Evolutionary conservation across 2,113 vertebrate species (phyloP), one percentile per base, ranked within the genome.

Genomic region (Harpagus bidentatus): DNA sequence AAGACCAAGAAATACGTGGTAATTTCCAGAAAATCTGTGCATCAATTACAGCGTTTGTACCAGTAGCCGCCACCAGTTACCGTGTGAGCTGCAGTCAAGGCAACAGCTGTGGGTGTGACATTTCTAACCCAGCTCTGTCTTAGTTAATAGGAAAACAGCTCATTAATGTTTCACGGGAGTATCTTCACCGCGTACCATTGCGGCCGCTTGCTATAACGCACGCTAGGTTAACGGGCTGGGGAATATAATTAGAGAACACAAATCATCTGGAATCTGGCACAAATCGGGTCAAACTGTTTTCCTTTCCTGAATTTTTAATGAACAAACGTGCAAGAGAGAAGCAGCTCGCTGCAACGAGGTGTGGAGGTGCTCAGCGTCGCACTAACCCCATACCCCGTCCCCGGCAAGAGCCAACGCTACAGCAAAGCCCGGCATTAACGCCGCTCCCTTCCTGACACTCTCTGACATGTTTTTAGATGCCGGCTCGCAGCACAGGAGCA

Each of bases 181-280:
- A 6, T 34, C 79, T 53, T 61, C 5, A 2, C 47, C 13, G 19
- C 0, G 5, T 32, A 20, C 16, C 0, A 0, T 2, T 14, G 56
- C 7, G 12, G 23, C 83, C 89, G 55, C 91, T 70, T 14, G 25
- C 45, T 77, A 55, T 5, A 77, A 63, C 4, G 32, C 59, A 52
- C 1, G 2, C 47, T 61, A 77, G 78, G 38, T 81, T 85, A 91
- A 56, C 7, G 8, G 77, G 52, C 50, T 48, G 69, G 47, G 11
- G 3, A 50, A 25, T 62, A 32, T 29, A 56, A 91, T 48, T 55
- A 74, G 67, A 48, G 81, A 86, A 19, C 31, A 70, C 28, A 40
- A 67, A 71, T 86, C 42, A 38, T 34, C 43, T 32, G 50, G 58
- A 82, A 74, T 66, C 67, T 21, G 56, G 42, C 47, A 65, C 40